phyloP scores from a whole-genome alignment of 1,140 invertebrate genomes.

The Hycleus phaleratus region DNA sequence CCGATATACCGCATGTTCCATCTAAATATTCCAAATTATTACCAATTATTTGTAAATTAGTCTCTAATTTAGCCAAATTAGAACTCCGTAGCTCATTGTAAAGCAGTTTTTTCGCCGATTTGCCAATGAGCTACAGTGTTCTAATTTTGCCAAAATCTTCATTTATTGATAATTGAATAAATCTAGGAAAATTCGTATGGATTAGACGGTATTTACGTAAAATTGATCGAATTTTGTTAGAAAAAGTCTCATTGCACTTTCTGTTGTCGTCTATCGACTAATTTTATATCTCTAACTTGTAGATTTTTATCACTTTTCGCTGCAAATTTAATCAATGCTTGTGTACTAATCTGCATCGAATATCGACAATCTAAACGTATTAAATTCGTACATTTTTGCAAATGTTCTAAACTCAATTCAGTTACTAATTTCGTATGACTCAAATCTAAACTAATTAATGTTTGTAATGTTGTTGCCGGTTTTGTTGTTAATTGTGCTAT shows the following conservation, averaged over 20 bases:
- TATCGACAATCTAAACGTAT: conserved; percentile 65
- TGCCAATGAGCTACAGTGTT: too few species aligned
- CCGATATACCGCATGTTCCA: too few species aligned
- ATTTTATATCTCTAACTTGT: conserved; percentile 65
- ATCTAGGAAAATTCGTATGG: too few species aligned
- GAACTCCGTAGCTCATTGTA: too few species aligned
- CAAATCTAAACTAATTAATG: conserved; percentile 61
- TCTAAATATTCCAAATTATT: too few species aligned
- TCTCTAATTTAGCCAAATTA: too few species aligned
- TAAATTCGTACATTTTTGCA: conserved; percentile 58
- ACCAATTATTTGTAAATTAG: too few species aligned
- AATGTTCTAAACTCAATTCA: conserved; percentile 69
- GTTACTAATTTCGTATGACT: conserved; percentile 76
- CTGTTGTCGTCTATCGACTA: conserved; percentile 50
- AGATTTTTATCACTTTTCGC: conserved; percentile 66
- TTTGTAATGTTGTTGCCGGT: conserved; percentile 50
- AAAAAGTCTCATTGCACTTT: not conserved
- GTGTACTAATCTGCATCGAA: conserved; percentile 65
- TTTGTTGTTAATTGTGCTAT: conserved; percentile 73
- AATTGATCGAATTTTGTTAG: too few species aligned
- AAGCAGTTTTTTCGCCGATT: too few species aligned
- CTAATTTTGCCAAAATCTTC: too few species aligned
- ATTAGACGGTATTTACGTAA: too few species aligned
- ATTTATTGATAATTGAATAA: too few species aligned
- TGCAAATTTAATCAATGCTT: conserved; percentile 72